Base-by-base conservation (phyloP, 2,113 vertebrate genomes). In the Salvelinus sp. region DNA sequence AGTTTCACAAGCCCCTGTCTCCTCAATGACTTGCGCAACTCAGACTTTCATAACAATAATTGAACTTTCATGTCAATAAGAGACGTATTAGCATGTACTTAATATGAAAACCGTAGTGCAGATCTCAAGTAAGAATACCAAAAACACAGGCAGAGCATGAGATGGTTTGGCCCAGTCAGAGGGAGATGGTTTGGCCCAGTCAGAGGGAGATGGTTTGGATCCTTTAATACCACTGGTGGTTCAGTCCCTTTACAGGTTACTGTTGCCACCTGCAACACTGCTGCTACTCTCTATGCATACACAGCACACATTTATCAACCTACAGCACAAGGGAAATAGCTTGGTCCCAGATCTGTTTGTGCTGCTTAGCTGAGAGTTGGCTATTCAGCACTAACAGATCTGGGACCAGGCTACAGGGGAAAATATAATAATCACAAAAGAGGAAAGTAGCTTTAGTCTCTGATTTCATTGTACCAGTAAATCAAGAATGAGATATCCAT, bases 1-100 rank as follows among this genome's bases (percentile, higher is more conserved):
- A 62, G 23, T 63, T 77, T 44, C 16, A 23, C 80, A 82, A 81
- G 88, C 75, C 38, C 82, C 88, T 89, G 88, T 84, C 88, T 86
- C 81, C 38, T 44, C 72, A 6, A 62, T 84, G 63, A 76, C 16
- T 54, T 14, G 16, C 50, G 3, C 50, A 54, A 16, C 1, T 54
- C 14, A 14, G 48, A 50, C 48, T 50, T 13, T 50, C 48, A 16
- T 16, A 16, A 18, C 48, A 54, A 54, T 54, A 3, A 54, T 44
- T 44, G 2, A 10, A 44, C 38, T 44, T 44, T 9, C 38, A 44
- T 44, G 38, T 18, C 50, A 18, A 54, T 18, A 54, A 18, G 50
- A 54, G 5, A 54, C 2, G 2, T 54, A 18, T 54, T 3, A 18
- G 50, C 2, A 14, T 18, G 12, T 14, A 3, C 50, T 18, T 54